Conservation (phyloP, 2,113 vertebrate species). For the Chaetodon auriga region DNA sequence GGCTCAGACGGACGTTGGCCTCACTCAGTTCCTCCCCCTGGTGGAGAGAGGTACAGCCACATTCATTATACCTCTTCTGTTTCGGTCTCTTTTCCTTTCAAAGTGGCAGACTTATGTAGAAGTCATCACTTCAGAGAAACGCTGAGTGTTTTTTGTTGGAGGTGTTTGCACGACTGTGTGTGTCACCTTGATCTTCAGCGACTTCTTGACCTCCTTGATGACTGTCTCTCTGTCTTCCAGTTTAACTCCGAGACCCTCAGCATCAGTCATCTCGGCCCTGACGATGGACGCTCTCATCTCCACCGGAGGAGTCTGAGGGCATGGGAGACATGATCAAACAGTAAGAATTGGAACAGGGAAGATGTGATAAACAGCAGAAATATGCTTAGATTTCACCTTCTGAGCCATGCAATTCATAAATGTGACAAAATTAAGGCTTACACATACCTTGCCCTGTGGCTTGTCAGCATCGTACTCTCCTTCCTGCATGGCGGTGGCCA, state of each 20-base stretch:
- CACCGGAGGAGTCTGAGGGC: conserved; percentile 84
- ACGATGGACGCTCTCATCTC: conserved; percentile 90
- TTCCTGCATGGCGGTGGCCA: conserved; percentile 99
- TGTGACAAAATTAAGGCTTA: neutral
- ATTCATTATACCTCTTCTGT: neutral
- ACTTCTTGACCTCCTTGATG: conserved; percentile 97
- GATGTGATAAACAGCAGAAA: neutral
- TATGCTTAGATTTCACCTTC: neutral
- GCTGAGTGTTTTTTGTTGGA: neutral
- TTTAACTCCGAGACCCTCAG: conserved; percentile 95
- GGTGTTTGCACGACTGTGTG: neutral
- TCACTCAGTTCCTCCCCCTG: conserved; percentile 97
- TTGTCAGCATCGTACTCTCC: conserved; percentile 95
- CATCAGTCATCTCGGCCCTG: conserved; percentile 95
- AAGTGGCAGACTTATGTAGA: neutral
- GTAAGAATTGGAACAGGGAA: neutral
- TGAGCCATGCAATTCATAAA: neutral
- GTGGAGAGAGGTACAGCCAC: neutral
- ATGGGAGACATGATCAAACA: neutral
- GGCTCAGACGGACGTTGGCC: conserved; percentile 92
- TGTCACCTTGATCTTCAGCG: conserved; percentile 96
- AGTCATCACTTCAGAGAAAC: neutral
- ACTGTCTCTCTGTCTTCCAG: conserved; percentile 96
- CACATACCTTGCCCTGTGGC: conserved; percentile 83
- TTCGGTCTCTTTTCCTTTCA: neutral